Evolutionary conservation across 2,888 invertebrate species (phyloP).

Genomic region (Brachyopa scutellaris): DNA sequence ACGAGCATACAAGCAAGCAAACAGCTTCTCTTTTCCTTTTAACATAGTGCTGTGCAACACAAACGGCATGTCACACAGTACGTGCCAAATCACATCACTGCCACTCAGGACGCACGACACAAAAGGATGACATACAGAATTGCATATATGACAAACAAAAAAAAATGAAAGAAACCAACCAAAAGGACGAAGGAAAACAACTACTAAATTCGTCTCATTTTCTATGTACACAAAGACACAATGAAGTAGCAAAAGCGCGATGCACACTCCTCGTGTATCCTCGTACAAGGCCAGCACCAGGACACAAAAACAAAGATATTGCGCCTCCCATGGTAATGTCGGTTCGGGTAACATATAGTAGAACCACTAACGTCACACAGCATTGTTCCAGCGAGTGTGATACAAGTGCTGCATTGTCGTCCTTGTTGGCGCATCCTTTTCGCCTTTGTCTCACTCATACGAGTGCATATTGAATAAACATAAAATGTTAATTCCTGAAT

Average conservation of each 20-base stretch:
- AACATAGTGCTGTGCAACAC: constrained; percentile 22
- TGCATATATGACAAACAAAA: constrained; percentile 57
- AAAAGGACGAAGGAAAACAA: constrained; percentile 12
- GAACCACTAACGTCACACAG: constrained; percentile 26
- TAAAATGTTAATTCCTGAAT: constrained; percentile 69
- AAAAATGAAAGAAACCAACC: not conserved
- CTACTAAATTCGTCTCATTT: constrained; percentile 41
- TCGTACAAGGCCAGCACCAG: not conserved
- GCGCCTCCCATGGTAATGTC: constrained; percentile 33
- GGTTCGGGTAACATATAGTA: constrained; percentile 28
- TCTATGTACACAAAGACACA: constrained; percentile 38
- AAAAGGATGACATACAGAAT: constrained; percentile 50
- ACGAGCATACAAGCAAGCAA: constrained; percentile 54
- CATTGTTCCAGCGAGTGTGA: constrained; percentile 17
- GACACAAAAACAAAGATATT: constrained; percentile 31
- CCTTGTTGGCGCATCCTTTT: constrained; percentile 27
- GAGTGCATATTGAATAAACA: constrained; percentile 69
- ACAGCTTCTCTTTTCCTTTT: constrained; percentile 32
- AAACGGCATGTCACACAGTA: constrained; percentile 54
- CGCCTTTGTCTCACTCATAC: constrained; percentile 18
- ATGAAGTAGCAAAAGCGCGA: constrained; percentile 28
- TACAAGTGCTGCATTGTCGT: constrained; percentile 1
- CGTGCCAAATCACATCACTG: constrained; percentile 65
- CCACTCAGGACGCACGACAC: constrained; percentile 53
- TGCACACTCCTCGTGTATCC: constrained; percentile 19